These are phyloP conservation scores for Liolophura sinensis DNA, from an alignment of 1,140 invertebrate genomes.

Conservation along the genomic window DNA sequence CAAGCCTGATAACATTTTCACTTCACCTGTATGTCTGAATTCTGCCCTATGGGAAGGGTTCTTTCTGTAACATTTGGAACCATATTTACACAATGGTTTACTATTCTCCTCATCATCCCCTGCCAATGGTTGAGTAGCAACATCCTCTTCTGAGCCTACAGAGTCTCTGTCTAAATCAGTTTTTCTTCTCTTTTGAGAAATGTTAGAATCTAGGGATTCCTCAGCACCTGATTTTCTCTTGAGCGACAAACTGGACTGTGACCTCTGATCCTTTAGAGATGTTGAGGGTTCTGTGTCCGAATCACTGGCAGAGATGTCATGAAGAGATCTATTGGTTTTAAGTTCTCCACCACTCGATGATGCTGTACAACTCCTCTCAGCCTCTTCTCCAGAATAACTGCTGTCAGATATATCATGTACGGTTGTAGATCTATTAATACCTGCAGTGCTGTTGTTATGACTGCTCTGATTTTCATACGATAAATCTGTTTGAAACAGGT, in stretches of 20 bases:
- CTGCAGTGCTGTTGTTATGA: background rate
- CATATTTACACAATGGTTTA: constrained; percentile 21
- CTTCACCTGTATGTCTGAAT: constrained; percentile 17
- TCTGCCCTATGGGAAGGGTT: constrained; percentile 15
- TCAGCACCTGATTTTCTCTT: background rate
- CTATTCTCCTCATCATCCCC: background rate
- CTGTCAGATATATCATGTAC: background rate
- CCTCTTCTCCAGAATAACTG: background rate
- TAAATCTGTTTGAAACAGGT: constrained; percentile 4
- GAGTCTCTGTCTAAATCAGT: constrained; percentile 12
- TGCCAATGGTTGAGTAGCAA: background rate
- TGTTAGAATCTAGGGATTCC: background rate
- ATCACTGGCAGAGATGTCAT: background rate
- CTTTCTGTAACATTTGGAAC: constrained; percentile 19
- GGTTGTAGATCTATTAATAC: background rate
- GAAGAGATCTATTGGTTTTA: background rate
- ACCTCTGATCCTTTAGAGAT: constrained; percentile 3
- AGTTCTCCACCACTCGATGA: too few species aligned
- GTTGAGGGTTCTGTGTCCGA: background rate
- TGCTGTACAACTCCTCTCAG: background rate
- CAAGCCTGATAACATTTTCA: too few species aligned
- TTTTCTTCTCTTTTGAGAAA: constrained; percentile 3
- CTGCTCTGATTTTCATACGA: background rate
- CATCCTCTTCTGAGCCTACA: constrained; percentile 5
- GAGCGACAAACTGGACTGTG: background rate